These are phyloP conservation scores for Calliscelio sp. DNA, from an alignment of 2,888 invertebrate genomes.

Conservation along the genomic window DNA sequence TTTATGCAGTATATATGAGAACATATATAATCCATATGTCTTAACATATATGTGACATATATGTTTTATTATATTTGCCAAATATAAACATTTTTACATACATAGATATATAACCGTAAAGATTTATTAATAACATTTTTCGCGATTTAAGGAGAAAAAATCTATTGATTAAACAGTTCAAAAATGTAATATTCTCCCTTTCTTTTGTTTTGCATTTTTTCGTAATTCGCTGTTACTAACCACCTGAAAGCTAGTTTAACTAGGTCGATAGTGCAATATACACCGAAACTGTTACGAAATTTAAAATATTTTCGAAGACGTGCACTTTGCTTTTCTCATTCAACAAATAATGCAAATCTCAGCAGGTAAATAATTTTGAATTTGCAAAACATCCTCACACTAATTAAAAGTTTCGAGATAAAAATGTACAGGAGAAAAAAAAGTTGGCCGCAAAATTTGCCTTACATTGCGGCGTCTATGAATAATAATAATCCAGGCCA, in stretches of 20 bases:
- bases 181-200: slow-evolving; percentile 38
- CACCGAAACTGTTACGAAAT: slow-evolving; percentile 22
- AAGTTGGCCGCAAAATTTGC: background rate
- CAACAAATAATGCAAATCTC: no score
- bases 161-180: slow-evolving; percentile 16
- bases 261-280: slow-evolving; percentile 45
- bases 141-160: slow-evolving; percentile 27
- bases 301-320: slow-evolving; percentile 1
- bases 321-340: no score
- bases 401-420: slow-evolving; percentile 9
- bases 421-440: background rate
- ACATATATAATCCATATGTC: no score
- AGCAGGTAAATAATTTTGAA: no score
- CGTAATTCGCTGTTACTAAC: slow-evolving; percentile 28
- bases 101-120: no score
- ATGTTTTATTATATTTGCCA: no score
- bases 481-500: slow-evolving; percentile 30
- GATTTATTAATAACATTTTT: slow-evolving; percentile 33
- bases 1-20: no score
- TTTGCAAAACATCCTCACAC: background rate
- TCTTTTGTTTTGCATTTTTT: background rate
- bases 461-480: background rate
- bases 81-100: no score
- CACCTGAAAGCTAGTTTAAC: slow-evolving; percentile 29
- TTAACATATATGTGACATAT: no score